Evolutionary conservation across 2,113 vertebrate genomes (phyloP), one percentile per base, ranked within the genome.

Genomic region (Monopterus albus): DNA sequence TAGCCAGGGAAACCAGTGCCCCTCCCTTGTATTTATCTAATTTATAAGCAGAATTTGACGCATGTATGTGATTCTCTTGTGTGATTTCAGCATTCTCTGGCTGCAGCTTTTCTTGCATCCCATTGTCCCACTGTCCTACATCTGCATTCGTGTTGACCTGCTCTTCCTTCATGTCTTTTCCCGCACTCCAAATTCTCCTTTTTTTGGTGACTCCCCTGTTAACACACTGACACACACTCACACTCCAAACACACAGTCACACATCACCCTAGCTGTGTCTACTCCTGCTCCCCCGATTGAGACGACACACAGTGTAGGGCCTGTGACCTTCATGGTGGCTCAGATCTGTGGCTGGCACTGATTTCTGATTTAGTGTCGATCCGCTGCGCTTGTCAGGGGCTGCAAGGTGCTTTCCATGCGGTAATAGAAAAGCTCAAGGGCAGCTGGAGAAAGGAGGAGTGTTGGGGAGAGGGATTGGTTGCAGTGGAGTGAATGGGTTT

Each of bases 321-420:
- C 96, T 97, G 96, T 98, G 97, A 99, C 97, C 97, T 99, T 99
- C 97, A 99, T 96, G 97, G 96, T 97, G 96, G 96, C 96, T 99
- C 97, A 97, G 96, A 98, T 98, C 95, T 95, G 95, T 95, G 94
- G 94, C 96, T 97, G 95, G 96, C 97, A 96, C 97, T 97, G 97
- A 98, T 98, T 98, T 97, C 96, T 98, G 96, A 98, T 98, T 99
- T 98, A 98, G 96, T 97, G 96, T 96, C 94, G 96, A 98, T 98
- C 96, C 95, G 96, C 96, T 92, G 96, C 95, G 96, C 96, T 97
- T 98, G 97, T 98, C 97, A 98, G 95, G 95, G 95, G 94, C 96
- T 96, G 95, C 95, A 95, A 98, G 96, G 96, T 98, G 96, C 95
- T 98, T 98, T 98, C 97, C 96, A 98, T 96, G 95, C 94, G 93